These are phyloP conservation scores for Lordiphosa stackelbergi DNA, from an alignment of 1,140 invertebrate genomes.

Conservation along the genomic window DNA sequence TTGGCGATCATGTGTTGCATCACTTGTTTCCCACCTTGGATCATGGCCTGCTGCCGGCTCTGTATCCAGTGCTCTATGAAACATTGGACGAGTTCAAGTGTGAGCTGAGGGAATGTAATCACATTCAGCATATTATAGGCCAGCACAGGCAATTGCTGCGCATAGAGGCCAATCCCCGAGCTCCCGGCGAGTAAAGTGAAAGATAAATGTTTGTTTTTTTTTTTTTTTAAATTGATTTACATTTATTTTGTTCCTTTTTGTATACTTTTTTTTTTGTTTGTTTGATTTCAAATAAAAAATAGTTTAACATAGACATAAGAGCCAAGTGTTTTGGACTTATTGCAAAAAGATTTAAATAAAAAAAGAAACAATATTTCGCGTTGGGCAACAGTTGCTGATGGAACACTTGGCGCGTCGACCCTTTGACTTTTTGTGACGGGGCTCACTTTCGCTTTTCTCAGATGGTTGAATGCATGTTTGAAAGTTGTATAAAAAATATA, in stretches of 20 bases:
- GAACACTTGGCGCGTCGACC: conserved; percentile 18
- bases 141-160: conserved; percentile 84
- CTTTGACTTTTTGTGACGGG: conserved; percentile 48
- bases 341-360: conserved; percentile 37
- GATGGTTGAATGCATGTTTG: conserved; percentile 63
- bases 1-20: conserved; percentile 88
- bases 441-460: conserved; percentile 46
- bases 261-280: conserved; percentile 73
- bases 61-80: conserved; percentile 82
- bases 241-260: conserved; percentile 78
- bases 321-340: conserved; percentile 47
- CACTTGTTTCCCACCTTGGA: conserved; percentile 90
- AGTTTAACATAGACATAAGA: conserved; percentile 75
- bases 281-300: conserved; percentile 52
- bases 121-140: conserved; percentile 82
- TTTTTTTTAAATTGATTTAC: conserved; percentile 76
- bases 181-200: conserved; percentile 57
- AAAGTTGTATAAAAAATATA: conserved; percentile 74
- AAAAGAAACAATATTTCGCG: conserved; percentile 45
- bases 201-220: too few species aligned
- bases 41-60: conserved; percentile 83
- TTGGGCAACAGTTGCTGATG: conserved; percentile 51
- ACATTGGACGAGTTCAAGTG: conserved; percentile 85
- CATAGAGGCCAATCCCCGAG: conserved; percentile 76
- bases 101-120: conserved; percentile 79